A percentile compares a stretch with the other conserved stretches of the same genome.
These are phyloP conservation scores for Polietes domitor DNA, from an alignment of 2,888 invertebrate genomes.

Conservation along the genomic window DNA sequence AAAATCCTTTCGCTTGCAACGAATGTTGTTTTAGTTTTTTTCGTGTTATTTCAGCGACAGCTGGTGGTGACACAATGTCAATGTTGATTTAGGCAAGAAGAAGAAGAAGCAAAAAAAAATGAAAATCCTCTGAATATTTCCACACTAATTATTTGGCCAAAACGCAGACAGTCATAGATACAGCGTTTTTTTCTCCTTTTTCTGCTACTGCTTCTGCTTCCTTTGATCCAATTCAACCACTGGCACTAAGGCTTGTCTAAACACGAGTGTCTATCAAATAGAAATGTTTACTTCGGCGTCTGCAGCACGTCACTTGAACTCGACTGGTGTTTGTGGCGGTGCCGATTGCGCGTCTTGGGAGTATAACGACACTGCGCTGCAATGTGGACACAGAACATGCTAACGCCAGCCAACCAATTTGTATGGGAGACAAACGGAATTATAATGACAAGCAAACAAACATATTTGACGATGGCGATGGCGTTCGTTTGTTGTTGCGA, in stretches of 20 bases:
- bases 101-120: neutral
- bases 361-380: neutral
- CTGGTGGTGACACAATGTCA: constrained; percentile 19
- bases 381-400: neutral
- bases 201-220: too few relatives aligned
- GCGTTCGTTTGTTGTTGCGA: neutral
- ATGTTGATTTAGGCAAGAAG: constrained; percentile 33
- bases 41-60: neutral
- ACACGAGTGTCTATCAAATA: constrained; percentile 1
- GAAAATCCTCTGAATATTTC: constrained; percentile 14
- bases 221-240: too few relatives aligned
- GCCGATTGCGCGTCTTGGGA: neutral
- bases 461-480: too few relatives aligned
- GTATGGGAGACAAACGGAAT: neutral
- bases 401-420: neutral
- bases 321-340: neutral
- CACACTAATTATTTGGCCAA: constrained; percentile 23
- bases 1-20: too few relatives aligned
- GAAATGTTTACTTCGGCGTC: constrained; percentile 19
- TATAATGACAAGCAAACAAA: constrained; percentile 29
- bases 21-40: neutral
- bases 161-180: neutral
- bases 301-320: neutral
- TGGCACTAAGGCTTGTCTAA: neutral
- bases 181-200: neutral